A percentile compares a stretch with the other conserved stretches of the same genome.
phyloP scores from a whole-genome alignment of 2,113 vertebrate genomes.

The Saguinus midas region DNA sequence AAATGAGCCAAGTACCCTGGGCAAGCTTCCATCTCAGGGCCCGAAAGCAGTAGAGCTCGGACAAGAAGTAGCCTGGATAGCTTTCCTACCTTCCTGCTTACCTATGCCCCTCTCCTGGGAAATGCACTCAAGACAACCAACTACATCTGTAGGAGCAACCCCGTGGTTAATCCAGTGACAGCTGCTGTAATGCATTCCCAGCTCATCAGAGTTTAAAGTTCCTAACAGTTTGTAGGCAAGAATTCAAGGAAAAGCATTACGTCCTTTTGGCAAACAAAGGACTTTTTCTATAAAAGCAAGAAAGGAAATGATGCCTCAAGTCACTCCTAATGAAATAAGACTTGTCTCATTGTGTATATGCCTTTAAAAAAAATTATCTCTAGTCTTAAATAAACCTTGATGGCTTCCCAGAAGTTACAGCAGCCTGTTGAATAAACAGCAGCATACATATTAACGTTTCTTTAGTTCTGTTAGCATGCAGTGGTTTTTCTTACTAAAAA shows the following conservation, averaged over 20 bases:
- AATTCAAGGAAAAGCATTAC: neutral
- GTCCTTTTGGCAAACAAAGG: neutral
- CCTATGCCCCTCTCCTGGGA: neutral
- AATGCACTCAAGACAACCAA: neutral
- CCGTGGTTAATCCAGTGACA: neutral
- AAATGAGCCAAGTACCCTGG: neutral
- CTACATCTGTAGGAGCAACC: neutral
- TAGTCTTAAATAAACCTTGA: slow-evolving; percentile 33
- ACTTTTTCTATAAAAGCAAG: neutral
- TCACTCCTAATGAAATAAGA: slow-evolving; percentile 18
- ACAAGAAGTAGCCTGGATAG: neutral
- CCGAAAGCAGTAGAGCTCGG: neutral
- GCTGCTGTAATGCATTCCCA: neutral
- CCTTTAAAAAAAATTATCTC: neutral
- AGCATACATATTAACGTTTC: neutral
- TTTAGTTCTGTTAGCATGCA: neutral
- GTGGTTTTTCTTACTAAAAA: slow-evolving; percentile 19
- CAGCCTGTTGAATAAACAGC: slow-evolving; percentile 48
- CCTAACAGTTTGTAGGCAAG: neutral
- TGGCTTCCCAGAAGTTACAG: slow-evolving; percentile 15
- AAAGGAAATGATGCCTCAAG: neutral
- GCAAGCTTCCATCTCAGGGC: too few relatives aligned
- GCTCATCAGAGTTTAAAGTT: neutral
- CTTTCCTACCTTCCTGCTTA: neutral
- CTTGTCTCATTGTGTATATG: neutral